These are phyloP conservation scores for Apamea crenata DNA, from an alignment of 2,888 invertebrate genomes.

Conservation along the genomic window DNA sequence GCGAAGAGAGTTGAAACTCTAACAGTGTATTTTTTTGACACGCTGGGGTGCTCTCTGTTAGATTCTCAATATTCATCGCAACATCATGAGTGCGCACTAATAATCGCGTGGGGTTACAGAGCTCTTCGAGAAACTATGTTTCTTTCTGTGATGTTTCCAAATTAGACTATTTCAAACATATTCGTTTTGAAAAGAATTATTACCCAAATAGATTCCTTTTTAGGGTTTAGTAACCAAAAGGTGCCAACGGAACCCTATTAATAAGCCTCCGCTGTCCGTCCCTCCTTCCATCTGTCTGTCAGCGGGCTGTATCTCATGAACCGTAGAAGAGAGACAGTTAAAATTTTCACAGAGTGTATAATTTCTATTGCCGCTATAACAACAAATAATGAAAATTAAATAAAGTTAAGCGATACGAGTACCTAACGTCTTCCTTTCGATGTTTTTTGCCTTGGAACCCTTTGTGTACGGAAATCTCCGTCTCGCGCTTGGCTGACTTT, in stretches of 20 bases:
- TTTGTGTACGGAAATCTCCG: neutral
- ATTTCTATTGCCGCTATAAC: too few species aligned
- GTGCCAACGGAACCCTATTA: too few species aligned
- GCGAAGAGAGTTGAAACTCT: too few species aligned
- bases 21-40: neutral
- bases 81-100: neutral
- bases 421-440: neutral
- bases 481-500: neutral
- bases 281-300: too few species aligned
- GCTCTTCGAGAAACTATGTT: neutral
- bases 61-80: neutral
- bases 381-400: too few species aligned
- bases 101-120: neutral
- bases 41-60: neutral
- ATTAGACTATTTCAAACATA: neutral
- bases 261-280: too few species aligned
- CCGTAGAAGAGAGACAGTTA: too few species aligned
- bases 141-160: neutral
- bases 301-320: too few species aligned
- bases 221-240: too few species aligned
- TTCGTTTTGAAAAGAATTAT: neutral
- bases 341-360: too few species aligned
- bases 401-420: too few species aligned
- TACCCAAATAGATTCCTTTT: neutral
- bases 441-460: too few species aligned